Evolutionary conservation across 2,888 invertebrate species (phyloP).

Genomic region (Ariolimax columbianus): DNA sequence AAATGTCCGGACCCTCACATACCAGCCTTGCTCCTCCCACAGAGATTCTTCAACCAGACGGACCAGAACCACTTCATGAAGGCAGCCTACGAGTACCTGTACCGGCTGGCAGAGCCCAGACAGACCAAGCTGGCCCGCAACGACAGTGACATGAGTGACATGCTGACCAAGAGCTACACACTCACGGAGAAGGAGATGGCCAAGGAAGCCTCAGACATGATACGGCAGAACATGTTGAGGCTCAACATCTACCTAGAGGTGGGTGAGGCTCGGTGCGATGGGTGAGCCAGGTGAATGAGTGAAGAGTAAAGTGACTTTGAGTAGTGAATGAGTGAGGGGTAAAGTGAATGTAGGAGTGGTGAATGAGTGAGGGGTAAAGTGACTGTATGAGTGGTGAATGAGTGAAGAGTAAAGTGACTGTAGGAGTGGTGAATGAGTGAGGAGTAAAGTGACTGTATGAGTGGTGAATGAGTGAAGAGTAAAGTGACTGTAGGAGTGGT

Average conservation of each 20-base stretch:
- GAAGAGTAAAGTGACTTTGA: background rate
- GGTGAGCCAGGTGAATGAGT: background rate
- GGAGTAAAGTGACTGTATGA: no score
- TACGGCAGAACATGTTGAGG: conserved; percentile 72
- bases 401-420: no score
- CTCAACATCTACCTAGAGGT: conserved; percentile 73
- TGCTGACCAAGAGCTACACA: conserved; percentile 54
- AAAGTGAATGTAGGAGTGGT: background rate
- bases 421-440: no score
- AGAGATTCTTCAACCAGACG: conserved; percentile 33
- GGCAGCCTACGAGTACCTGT: conserved; percentile 64
- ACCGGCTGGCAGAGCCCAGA: conserved; percentile 52
- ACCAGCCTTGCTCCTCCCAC: background rate
- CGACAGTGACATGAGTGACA: conserved; percentile 47
- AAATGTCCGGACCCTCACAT: background rate
- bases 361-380: background rate
- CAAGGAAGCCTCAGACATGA: conserved; percentile 66
- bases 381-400: no score
- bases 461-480: no score
- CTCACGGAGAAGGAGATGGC: conserved; percentile 54
- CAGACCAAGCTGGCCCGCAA: conserved; percentile 52
- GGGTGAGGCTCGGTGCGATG: background rate
- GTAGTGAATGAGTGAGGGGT: background rate
- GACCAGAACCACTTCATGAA: conserved; percentile 63
- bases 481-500: no score